Evolutionary conservation across 2,888 invertebrate genomes (phyloP).

Genomic region (Phortica okadai): DNA sequence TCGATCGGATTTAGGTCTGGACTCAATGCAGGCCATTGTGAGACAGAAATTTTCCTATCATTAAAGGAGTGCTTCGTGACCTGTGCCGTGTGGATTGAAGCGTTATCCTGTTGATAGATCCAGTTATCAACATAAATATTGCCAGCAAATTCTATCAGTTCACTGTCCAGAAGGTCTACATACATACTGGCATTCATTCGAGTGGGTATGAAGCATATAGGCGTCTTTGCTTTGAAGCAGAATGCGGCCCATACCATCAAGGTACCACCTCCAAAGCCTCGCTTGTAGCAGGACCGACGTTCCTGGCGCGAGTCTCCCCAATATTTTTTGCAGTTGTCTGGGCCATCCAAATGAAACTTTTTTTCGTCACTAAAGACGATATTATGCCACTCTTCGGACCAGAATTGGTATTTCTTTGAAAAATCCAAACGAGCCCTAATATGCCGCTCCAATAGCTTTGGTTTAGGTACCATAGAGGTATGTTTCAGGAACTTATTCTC

Average conservation of each 20-base stretch:
- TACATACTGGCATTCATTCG: slow-evolving; percentile 24
- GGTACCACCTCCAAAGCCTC: slow-evolving; percentile 38
- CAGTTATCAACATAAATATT: slow-evolving; percentile 22
- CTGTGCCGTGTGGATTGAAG: slow-evolving; percentile 29
- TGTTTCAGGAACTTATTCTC: slow-evolving; percentile 6
- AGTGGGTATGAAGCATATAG: slow-evolving; percentile 29
- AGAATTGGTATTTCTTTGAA: slow-evolving; percentile 17
- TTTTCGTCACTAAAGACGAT: too few relatives aligned
- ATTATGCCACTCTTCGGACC: slow-evolving; percentile 18
- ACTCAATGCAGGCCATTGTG: slow-evolving; percentile 38
- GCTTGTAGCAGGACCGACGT: slow-evolving; percentile 29
- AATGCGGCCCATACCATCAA: slow-evolving; percentile 32
- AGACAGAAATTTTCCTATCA: slow-evolving; percentile 28
- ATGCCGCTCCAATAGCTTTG: slow-evolving; percentile 26
- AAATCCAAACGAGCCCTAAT: slow-evolving; percentile 26
- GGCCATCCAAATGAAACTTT: slow-evolving; percentile 29
- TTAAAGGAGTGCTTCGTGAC: slow-evolving; percentile 20
- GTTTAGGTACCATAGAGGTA: slow-evolving; percentile 20
- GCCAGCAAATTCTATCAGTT: slow-evolving; percentile 26
- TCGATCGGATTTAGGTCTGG: slow-evolving; percentile 38
- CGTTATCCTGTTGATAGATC: slow-evolving; percentile 39
- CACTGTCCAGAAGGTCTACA: slow-evolving; percentile 30
- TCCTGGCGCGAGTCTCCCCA: slow-evolving; percentile 35
- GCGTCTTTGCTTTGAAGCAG: slow-evolving; percentile 21
- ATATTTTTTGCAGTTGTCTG: slow-evolving; percentile 32